Evolutionary conservation across 2,113 vertebrate genomes (phyloP).

Genomic region (Jacana jacana): DNA sequence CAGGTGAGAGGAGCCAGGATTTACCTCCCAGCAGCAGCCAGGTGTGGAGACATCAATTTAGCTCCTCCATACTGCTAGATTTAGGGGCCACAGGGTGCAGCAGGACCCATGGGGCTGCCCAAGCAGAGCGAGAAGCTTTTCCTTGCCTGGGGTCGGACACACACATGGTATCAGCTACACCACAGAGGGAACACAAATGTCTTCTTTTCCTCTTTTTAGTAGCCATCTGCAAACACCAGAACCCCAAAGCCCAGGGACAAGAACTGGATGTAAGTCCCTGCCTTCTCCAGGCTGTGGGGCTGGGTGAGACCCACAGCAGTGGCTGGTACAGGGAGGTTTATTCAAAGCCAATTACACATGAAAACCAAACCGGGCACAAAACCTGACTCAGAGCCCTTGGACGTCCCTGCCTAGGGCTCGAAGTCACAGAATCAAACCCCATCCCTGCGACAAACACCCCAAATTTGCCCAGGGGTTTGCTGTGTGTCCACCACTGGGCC

Average conservation of each 20-base stretch:
- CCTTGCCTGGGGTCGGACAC: rapidly evolving
- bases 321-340: neutral
- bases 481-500: neutral
- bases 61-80: neutral
- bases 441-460: neutral
- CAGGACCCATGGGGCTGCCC: rapidly evolving
- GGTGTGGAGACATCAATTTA: neutral
- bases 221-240: neutral
- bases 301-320: rapidly evolving
- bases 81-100: neutral
- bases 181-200: rapidly evolving
- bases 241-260: neutral
- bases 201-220: neutral
- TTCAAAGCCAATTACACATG: neutral
- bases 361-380: neutral
- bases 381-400: neutral
- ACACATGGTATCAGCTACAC: neutral
- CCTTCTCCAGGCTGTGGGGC: neutral
- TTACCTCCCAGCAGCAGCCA: neutral
- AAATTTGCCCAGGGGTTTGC: rapidly evolving
- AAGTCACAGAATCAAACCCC: neutral
- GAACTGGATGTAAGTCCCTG: neutral
- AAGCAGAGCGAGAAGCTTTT: neutral
- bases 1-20: neutral
- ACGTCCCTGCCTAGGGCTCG: neutral